Conservation (phyloP, 2,888 invertebrate genomes). For the Eupithecia pulchellata region DNA sequence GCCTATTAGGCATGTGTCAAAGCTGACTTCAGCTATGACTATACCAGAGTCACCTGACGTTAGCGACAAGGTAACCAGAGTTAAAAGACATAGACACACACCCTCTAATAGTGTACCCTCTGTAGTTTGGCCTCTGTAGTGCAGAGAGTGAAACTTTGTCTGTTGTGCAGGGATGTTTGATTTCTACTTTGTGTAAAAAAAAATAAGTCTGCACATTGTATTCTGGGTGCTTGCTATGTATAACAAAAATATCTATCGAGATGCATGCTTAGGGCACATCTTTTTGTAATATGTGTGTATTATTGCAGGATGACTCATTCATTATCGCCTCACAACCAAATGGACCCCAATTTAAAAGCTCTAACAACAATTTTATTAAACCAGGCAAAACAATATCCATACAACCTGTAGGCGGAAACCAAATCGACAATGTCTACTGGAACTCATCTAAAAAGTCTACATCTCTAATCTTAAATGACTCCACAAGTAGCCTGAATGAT, state of each 20-base stretch:
- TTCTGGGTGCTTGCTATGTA: too few relatives aligned
- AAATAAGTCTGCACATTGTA: too few relatives aligned
- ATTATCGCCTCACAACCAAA: slow-evolving; percentile 65
- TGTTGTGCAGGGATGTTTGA: neutral
- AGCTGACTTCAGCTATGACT: slow-evolving; percentile 57
- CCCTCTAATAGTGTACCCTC: too few relatives aligned
- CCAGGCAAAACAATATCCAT: slow-evolving; percentile 62
- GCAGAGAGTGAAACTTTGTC: neutral
- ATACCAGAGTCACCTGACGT: slow-evolving; percentile 79
- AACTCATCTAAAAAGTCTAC: slow-evolving; percentile 69
- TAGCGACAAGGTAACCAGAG: slow-evolving; percentile 66
- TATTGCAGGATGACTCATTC: slow-evolving; percentile 76
- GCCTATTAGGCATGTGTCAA: slow-evolving; percentile 52
- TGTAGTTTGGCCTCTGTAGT: neutral
- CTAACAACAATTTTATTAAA: slow-evolving; percentile 64
- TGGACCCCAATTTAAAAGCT: slow-evolving; percentile 46
- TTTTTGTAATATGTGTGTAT: slow-evolving; percentile 7
- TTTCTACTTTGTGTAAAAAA: too few relatives aligned
- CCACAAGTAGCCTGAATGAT: slow-evolving; percentile 53
- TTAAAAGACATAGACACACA: neutral
- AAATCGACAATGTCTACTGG: slow-evolving; percentile 68
- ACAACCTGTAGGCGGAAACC: slow-evolving; percentile 62
- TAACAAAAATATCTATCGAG: too few relatives aligned
- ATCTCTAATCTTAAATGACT: slow-evolving; percentile 61
- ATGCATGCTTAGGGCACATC: slow-evolving; percentile 2